Conservation (phyloP, 2,113 vertebrate species). For the Nibea coibor region DNA sequence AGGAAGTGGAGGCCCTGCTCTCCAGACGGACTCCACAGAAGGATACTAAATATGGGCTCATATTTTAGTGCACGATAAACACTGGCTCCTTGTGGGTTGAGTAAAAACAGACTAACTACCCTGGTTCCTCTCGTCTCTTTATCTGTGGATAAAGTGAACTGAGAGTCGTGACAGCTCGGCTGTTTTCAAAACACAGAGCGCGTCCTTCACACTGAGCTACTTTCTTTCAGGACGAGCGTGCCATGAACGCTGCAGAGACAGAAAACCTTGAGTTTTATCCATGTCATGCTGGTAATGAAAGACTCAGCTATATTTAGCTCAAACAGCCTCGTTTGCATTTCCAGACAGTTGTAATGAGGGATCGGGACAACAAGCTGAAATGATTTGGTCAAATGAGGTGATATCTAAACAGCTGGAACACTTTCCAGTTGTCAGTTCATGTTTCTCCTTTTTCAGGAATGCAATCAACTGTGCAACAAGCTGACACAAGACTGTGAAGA, state of each 20-base stretch:
- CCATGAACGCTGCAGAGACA: not conserved
- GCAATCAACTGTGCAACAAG: conserved; percentile 53
- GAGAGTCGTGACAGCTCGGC: conserved; percentile 45
- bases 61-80: conserved; percentile 78
- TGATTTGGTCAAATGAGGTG: not conserved
- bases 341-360: not conserved
- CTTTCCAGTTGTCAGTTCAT: conserved; percentile 17
- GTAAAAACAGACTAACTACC: conserved; percentile 73
- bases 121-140: conserved; percentile 52
- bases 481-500: conserved; percentile 55
- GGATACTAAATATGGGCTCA: conserved; percentile 81
- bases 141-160: conserved; percentile 47
- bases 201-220: conserved; percentile 55
- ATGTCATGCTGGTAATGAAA: not conserved
- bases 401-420: conserved; percentile 8
- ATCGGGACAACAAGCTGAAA: not conserved
- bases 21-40: conserved; percentile 53
- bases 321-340: conserved; percentile 13
- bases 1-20: conserved; percentile 18
- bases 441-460: conserved; percentile 46
- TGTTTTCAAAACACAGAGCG: conserved; percentile 72
- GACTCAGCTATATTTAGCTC: conserved; percentile 21
- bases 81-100: conserved; percentile 67
- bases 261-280: conserved; percentile 20
- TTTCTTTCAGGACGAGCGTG: conserved; percentile 19